These are phyloP conservation scores for Irena cyanogastra DNA, from an alignment of 2,113 vertebrate genomes.

Conservation along the genomic window DNA sequence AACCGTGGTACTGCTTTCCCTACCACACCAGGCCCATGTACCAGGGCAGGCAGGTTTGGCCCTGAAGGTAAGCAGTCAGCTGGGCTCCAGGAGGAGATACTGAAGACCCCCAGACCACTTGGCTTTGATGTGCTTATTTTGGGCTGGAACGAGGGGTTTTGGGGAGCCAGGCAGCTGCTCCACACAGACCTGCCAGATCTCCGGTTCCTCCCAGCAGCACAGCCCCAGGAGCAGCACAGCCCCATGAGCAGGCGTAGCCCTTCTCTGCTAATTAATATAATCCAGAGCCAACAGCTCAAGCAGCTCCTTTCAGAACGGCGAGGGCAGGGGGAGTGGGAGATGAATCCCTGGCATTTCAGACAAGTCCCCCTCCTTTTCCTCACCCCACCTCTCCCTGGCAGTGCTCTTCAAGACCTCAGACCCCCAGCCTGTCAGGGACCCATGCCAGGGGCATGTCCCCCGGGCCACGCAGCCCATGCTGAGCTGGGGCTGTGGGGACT, in stretches of 20 bases:
- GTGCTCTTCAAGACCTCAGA: not conserved
- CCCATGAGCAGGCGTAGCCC: not conserved
- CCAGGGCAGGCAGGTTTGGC: not conserved
- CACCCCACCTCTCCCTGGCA: not conserved
- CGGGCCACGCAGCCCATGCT: accelerated
- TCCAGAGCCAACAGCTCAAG: constrained; percentile 15
- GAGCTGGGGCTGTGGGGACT: not conserved
- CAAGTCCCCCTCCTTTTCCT: not conserved
- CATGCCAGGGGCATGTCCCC: accelerated
- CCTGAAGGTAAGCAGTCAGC: not conserved
- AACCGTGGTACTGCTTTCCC: not conserved
- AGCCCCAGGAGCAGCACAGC: not conserved
- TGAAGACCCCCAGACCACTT: not conserved
- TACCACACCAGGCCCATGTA: accelerated
- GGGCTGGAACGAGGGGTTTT: accelerated
- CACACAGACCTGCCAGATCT: not conserved
- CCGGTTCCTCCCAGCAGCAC: not conserved
- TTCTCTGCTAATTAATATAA: constrained; percentile 45
- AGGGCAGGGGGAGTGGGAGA: not conserved
- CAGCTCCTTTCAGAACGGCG: not conserved
- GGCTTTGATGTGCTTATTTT: not conserved
- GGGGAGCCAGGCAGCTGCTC: not conserved
- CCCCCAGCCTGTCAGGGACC: not conserved
- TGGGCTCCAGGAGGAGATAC: not conserved
- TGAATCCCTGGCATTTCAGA: constrained; percentile 13